Evolutionary conservation across 2,113 vertebrate species (phyloP), one percentile per base, ranked within the genome.

Genomic region (Budorcas taxicolor): DNA sequence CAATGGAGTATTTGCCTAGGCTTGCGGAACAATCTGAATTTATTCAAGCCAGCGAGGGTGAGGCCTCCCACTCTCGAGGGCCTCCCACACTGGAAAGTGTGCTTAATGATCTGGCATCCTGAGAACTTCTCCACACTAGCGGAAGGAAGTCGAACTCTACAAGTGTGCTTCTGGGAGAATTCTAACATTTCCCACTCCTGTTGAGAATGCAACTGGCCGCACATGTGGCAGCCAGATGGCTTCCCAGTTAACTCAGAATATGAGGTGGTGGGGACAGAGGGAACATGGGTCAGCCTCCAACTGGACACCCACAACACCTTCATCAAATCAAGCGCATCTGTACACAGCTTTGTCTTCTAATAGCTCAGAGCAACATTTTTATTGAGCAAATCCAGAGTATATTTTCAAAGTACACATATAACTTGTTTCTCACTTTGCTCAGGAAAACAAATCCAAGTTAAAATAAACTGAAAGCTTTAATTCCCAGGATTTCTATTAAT

Each of bases 11-110:
- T 95, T 97, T 95, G 96, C 98, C 95, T 95, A 96, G 84, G 95
- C 94, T 95, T 96, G 91, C 71, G 80, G 82, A 95, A 95, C 87
- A 93, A 95, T 87, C 90, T 97, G 80, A 85, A 78, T 94, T 93
- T 80, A 91, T 95, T 96, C 95, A 84, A 78, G 40, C 57, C 53
- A 57, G 71, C 19, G 17, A 57, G 43, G 88, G 74, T 36, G 36
- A 58, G 57, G 57, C 57, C 57, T 58, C 57, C 57, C 57, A 58
- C 57, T 58, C 25, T 97, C 83, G 80, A 91, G 71, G 91, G 97
- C 95, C 95, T 97, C 97, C 98, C 96, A 97, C 97, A 95, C 95
- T 97, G 97, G 96, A 97, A 97, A 97, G 86, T 92, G 87, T 96
- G 91, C 29, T 96, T 93, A 87, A 76, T 81, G 89, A 89, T 82